Conservation (phyloP, 2,888 invertebrate genomes). For the Dioctria rufipes region DNA sequence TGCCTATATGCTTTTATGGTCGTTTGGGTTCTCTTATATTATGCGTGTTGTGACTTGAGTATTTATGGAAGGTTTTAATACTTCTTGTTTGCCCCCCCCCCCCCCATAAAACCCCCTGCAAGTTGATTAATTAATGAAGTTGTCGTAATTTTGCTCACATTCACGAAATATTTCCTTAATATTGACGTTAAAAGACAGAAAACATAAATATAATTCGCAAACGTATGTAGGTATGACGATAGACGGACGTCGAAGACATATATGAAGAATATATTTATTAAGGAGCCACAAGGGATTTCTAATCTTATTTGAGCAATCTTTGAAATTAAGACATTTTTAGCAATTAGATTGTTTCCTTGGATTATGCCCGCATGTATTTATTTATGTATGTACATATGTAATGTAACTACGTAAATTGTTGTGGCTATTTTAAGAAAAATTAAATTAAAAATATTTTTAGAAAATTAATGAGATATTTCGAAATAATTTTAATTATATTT, state of each 20-base stretch:
- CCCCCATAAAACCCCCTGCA: no score
- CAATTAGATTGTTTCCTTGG: slow-evolving; percentile 25
- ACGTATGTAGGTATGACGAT: neutral
- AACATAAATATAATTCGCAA: neutral
- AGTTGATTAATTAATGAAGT: slow-evolving; percentile 20
- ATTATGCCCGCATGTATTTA: no score
- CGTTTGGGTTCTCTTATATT: neutral
- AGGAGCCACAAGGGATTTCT: slow-evolving; percentile 29
- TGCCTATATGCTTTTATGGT: slow-evolving; percentile 5
- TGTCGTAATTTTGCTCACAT: slow-evolving; percentile 24
- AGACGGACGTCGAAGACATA: no score
- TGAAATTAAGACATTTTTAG: slow-evolving; percentile 10
- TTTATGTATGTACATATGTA: no score
- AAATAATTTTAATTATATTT: no score
- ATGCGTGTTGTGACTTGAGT: slow-evolving; percentile 1
- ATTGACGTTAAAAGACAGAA: slow-evolving; percentile 8
- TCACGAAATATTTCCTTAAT: neutral
- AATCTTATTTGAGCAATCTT: slow-evolving; percentile 21
- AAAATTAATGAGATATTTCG: no score
- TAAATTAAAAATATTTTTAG: no score
- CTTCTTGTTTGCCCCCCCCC: neutral
- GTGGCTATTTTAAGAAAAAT: no score
- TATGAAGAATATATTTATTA: neutral
- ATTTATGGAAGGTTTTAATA: slow-evolving; percentile 9
- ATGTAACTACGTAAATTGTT: no score